phyloP scores from a whole-genome alignment of 2,797 vertebrate species.

The Poeciliopsis turneri region DNA sequence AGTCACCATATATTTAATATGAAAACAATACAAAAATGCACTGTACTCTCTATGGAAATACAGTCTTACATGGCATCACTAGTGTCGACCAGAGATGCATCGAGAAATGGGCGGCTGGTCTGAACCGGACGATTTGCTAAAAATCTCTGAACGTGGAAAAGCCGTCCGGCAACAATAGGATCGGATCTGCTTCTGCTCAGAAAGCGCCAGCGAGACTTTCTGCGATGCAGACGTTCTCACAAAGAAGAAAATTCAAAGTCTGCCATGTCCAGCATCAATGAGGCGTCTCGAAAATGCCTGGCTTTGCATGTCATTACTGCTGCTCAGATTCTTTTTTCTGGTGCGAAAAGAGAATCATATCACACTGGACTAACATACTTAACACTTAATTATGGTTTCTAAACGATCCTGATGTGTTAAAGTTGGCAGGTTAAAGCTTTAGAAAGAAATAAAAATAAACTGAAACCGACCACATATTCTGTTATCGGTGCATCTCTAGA shows the following conservation, averaged over 20 bases:
- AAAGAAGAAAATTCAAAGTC: background rate
- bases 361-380: background rate
- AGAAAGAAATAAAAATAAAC: background rate
- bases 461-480: background rate
- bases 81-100: background rate
- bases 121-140: background rate
- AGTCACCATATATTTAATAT: constrained; percentile 43
- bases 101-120: background rate
- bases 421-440: background rate
- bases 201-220: background rate
- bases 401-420: background rate
- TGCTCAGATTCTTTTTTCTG: background rate
- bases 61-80: constrained; percentile 19
- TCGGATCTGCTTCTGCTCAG: background rate
- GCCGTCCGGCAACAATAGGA: background rate
- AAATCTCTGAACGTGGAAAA: background rate
- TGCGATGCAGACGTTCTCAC: background rate
- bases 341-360: background rate
- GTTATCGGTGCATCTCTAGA: constrained; percentile 1
- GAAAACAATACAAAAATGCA: constrained; percentile 36
- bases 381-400: background rate
- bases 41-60: constrained; percentile 20
- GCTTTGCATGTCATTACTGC: background rate
- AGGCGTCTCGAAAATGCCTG: background rate
- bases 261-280: background rate